phyloP scores from a whole-genome alignment of 1,140 invertebrate species.

The Macrobrachium nipponense region DNA sequence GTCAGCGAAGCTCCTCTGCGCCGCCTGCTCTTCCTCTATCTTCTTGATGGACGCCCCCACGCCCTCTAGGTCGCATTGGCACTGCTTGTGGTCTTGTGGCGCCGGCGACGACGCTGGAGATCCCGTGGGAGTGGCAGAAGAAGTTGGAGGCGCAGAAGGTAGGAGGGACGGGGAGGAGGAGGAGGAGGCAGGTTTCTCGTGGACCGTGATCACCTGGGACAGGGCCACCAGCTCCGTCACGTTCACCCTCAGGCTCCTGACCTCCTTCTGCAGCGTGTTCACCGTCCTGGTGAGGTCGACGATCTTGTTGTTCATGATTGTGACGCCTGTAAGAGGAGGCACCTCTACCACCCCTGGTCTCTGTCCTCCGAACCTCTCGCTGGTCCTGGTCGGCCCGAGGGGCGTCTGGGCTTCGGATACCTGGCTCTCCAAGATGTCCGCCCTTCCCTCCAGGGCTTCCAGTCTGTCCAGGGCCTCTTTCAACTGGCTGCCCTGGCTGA shows the following conservation, averaged over 20 bases:
- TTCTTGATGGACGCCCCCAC: constrained; percentile 4
- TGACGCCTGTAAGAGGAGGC: not conserved
- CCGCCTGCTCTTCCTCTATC: constrained; percentile 9
- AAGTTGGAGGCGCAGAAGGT: too few relatives aligned
- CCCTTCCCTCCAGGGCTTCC: not conserved
- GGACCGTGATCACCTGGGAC: not conserved
- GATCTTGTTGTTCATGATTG: not conserved
- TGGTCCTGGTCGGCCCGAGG: not conserved
- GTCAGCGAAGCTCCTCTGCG: not conserved
- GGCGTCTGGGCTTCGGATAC: not conserved
- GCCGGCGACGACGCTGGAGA: too few relatives aligned
- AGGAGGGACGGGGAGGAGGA: not conserved
- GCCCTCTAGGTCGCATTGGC: constrained; percentile 18
- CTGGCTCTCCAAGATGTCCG: not conserved
- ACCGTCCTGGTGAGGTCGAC: constrained; percentile 20
- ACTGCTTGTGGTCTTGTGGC: not conserved
- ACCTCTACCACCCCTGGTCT: not conserved
- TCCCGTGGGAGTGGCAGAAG: not conserved
- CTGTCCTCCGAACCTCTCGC: too few relatives aligned
- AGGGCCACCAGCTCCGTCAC: not conserved
- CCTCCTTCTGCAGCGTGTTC: not conserved
- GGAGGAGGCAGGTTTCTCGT: not conserved
- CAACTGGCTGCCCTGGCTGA: constrained; percentile 23
- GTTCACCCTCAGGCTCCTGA: constrained; percentile 10
- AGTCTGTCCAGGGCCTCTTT: constrained; percentile 6